These are phyloP conservation scores for Drosophila neonasuta DNA, from an alignment of 2,888 invertebrate species.

Conservation along the genomic window DNA sequence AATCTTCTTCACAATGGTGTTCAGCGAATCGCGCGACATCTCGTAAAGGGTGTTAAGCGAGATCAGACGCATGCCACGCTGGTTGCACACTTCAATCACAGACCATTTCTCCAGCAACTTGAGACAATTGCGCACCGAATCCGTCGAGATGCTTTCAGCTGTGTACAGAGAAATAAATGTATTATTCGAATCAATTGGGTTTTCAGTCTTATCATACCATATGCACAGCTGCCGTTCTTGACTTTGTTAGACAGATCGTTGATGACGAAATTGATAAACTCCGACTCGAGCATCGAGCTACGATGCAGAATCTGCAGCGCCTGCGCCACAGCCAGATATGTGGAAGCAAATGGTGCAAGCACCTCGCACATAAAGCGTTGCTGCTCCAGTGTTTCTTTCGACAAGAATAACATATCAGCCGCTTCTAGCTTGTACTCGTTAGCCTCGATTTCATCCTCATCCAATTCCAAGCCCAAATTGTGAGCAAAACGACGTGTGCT, in stretches of 20 bases:
- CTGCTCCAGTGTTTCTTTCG: slow-evolving; percentile 79
- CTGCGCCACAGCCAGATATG: slow-evolving; percentile 87
- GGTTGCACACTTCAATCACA: slow-evolving; percentile 85
- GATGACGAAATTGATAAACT: slow-evolving; percentile 86
- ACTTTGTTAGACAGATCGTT: slow-evolving; percentile 86
- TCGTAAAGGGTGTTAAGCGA: slow-evolving; percentile 82
- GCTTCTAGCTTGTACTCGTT: slow-evolving; percentile 54
- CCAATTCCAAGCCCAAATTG: slow-evolving; percentile 64
- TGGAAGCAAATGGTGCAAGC: slow-evolving; percentile 88
- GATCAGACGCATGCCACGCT: slow-evolving; percentile 82
- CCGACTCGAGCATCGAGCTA: slow-evolving; percentile 85
- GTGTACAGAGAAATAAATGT: slow-evolving; percentile 28
- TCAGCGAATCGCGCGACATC: slow-evolving; percentile 78
- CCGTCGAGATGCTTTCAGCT: slow-evolving; percentile 95
- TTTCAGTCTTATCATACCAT: slow-evolving; percentile 83
- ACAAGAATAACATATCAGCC: slow-evolving; percentile 58
- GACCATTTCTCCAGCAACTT: slow-evolving; percentile 92
- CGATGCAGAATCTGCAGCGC: slow-evolving; percentile 82
- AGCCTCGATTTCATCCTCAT: slow-evolving; percentile 44
- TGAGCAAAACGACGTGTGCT: slow-evolving; percentile 76
- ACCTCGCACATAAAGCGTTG: slow-evolving; percentile 85
- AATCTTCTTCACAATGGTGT: slow-evolving; percentile 79
- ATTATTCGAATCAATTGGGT: not conserved
- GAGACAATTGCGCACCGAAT: slow-evolving; percentile 92
- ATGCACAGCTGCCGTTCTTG: slow-evolving; percentile 84